These are phyloP conservation scores for Hetaerina titia DNA, from an alignment of 2,888 invertebrate species.

Conservation along the genomic window DNA sequence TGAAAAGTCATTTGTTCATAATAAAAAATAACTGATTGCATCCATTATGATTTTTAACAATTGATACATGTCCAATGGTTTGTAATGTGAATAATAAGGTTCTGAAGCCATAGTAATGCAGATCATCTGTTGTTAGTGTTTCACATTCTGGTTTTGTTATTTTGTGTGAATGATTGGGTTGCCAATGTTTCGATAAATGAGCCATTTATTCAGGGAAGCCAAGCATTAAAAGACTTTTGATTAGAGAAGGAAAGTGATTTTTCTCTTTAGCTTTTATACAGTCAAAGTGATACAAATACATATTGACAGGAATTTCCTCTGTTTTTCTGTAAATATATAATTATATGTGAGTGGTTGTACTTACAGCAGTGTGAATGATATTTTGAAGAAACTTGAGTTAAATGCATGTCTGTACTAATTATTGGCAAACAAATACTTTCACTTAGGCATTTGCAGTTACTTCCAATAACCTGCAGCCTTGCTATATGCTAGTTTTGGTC, in stretches of 20 bases:
- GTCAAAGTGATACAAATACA: constrained; percentile 13
- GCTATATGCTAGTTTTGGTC: not conserved
- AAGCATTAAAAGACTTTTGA: constrained; percentile 39
- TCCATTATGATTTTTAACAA: not conserved
- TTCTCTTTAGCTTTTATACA: constrained; percentile 35
- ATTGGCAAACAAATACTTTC: not conserved
- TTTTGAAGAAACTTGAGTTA: not conserved
- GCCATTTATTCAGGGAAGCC: constrained; percentile 29
- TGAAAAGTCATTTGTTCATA: not conserved
- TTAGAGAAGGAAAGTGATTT: constrained; percentile 20
- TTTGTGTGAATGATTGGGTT: not conserved
- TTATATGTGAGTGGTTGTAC: constrained; percentile 29
- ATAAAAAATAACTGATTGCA: not conserved
- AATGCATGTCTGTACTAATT: not conserved
- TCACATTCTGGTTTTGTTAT: not conserved
- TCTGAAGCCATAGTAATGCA: not conserved
- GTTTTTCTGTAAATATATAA: constrained; percentile 10
- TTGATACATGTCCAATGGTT: not conserved
- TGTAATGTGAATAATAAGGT: not conserved
- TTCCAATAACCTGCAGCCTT: not conserved
- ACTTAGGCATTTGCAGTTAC: not conserved
- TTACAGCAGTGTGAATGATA: not conserved
- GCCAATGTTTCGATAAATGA: not conserved
- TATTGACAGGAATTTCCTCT: constrained; percentile 14
- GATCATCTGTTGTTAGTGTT: not conserved